A percentile compares a stretch with the other conserved stretches of the same genome.
Evolutionary conservation across 2,888 invertebrate genomes (phyloP).

Genomic region (Eupelmus urozonus): DNA sequence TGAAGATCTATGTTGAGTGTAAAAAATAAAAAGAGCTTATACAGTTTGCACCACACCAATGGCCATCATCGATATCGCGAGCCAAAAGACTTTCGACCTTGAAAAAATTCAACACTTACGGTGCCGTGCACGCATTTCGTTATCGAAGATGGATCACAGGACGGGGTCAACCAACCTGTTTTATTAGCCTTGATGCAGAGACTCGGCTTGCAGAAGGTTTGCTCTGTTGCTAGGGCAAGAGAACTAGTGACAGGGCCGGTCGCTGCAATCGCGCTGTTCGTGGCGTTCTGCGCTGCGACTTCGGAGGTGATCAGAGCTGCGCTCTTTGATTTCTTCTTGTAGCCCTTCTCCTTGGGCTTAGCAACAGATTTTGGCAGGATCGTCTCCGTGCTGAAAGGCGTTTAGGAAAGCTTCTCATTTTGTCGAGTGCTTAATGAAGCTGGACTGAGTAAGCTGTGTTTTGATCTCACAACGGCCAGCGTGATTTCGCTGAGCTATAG

Average conservation of each 20-base stretch:
- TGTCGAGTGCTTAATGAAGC: too few species aligned
- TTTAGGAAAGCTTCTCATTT: too few species aligned
- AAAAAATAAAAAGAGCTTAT: too few species aligned
- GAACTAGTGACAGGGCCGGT: not conserved
- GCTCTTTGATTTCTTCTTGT: constrained; percentile 79
- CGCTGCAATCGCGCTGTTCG: constrained; percentile 26
- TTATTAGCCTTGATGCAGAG: constrained; percentile 66
- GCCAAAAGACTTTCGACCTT: not conserved
- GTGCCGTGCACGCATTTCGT: not conserved
- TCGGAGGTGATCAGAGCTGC: not conserved
- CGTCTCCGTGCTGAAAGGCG: constrained; percentile 73
- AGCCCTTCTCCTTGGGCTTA: constrained; percentile 82
- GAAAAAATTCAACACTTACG: not conserved
- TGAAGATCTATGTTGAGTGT: too few species aligned
- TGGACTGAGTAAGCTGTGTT: too few species aligned
- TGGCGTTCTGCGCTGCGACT: constrained; percentile 49
- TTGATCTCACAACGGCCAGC: too few species aligned
- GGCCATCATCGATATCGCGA: too few species aligned
- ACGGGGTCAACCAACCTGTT: constrained; percentile 67
- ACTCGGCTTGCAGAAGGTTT: constrained; percentile 57
- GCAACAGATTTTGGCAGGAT: constrained; percentile 78
- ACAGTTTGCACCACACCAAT: too few species aligned
- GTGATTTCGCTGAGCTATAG: too few species aligned
- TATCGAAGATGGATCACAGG: not conserved
- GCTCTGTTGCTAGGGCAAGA: not conserved